Conservation (phyloP, 2,888 invertebrate species). For the Agrotis segetum region DNA sequence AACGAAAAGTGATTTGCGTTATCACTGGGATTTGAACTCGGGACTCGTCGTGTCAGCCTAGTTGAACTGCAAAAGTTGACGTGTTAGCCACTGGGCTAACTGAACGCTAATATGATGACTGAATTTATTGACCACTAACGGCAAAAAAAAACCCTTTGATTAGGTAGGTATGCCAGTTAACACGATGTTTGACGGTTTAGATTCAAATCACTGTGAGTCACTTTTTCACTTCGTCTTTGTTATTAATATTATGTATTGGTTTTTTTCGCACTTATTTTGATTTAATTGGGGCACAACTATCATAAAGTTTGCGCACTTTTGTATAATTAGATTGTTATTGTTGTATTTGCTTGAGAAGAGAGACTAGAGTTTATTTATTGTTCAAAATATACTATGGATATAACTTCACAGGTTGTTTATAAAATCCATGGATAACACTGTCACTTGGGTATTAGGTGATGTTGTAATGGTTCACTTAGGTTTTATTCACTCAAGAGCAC, state of each 20-base stretch:
- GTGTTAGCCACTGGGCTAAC: not conserved
- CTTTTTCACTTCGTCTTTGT: conserved; percentile 25
- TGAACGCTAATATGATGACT: not conserved
- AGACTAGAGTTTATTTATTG: too few species aligned
- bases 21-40: conserved; percentile 12
- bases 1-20: conserved; percentile 5
- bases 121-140: not conserved
- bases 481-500: conserved; percentile 2
- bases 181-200: conserved; percentile 1
- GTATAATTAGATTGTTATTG: not conserved
- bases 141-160: not conserved
- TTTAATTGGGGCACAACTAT: not conserved
- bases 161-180: not conserved
- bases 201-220: conserved; percentile 22
- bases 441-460: conserved; percentile 4
- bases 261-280: not conserved
- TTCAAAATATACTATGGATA: too few species aligned
- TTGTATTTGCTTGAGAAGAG: too few species aligned
- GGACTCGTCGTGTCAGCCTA: not conserved
- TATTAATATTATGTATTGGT: not conserved
- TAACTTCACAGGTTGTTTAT: conserved; percentile 12
- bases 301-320: not conserved
- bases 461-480: not conserved
- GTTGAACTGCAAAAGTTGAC: conserved; percentile 7
- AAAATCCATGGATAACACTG: conserved; percentile 11